Base-by-base conservation (phyloP, 2,797 vertebrate genomes). In the Morelia viridis region DNA sequence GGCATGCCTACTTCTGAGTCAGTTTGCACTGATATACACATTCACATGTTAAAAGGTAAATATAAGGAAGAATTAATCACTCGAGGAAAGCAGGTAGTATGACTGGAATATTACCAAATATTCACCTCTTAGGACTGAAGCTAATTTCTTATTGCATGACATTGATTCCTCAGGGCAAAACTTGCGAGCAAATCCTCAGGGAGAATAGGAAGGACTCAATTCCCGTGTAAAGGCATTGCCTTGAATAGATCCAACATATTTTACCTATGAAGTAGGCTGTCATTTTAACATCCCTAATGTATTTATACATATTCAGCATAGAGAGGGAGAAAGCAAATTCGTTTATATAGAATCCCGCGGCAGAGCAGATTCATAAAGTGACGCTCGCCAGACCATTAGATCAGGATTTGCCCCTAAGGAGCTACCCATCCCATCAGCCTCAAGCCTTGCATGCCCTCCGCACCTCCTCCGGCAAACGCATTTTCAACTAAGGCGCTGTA, bases 311-410 rank as follows among this genome's bases (percentile, higher is more conserved):
- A 89, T 84, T 92, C 94, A 71, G 2, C 90, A 91, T 94, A 89
- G 15, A 35, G 26, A 92, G 93, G 17, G 90, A 93, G 8, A 53
- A 7, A 53, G 94, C 96, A 76, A 93, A 60, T 91, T 91, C 91
- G 12, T 87, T 83, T 2, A 90, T 91, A 80, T 61, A 12, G 31
- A 83, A 90, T 26, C 94, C 95, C 26, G 88, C 10, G 64, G 90
- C 61, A 41, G 89, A 28, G 53, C 28, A 35, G 83, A 87, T 92
- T 87, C 68, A 91, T 94, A 93, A 95, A 86, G 89, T 89, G 94
- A 95, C 94, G 87, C 91, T 13, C 85, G 13, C 87, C 89, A 10
- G 31, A 22, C 85, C 93, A 83, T 92, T 68, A 84, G 92, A 56
- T 85, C 80, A 84, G 76, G 90, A 76, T 95, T 92, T 93, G 89